Base-by-base conservation (phyloP, 1,140 invertebrate genomes). In the Drosophila equinoxialis region DNA sequence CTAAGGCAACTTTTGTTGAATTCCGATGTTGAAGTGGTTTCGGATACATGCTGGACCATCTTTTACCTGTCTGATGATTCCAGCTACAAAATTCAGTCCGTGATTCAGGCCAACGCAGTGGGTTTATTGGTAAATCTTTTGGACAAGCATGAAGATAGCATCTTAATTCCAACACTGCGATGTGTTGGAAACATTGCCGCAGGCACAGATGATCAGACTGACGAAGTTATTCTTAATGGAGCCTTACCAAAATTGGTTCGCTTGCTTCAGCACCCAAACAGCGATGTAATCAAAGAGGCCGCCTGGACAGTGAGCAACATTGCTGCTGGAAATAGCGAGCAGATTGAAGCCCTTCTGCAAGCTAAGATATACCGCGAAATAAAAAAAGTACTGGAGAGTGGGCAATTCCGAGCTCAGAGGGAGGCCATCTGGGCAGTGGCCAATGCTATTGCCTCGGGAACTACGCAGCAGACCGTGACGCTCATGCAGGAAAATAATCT, bases 231-330 rank as follows among this genome's bases (percentile, higher is more conserved):
- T 17, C 93, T 95, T 60, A 95, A 95, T 60, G 97, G 96, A 7
- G 97, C 95, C 64, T 93, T 99, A 6, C 93, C 94, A 5, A 93
- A 96, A 72, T 94, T 99, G 60, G 93, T 94, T 6, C 90, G 92
- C 11, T 93, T 99, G 8, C 93, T 99, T 13, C 93, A 94, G 45
- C 96, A 98, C 90, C 91, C 91, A 2, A 96, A 96, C 74, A 92
- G 94, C 33, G 95, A 95, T 57, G 95, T 96, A 65, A 94, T 96
- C 51, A 96, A 96, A 92, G 98, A 99, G 93, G 98, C 98, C 3
- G 98, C 99, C 0, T 99, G 99, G 99, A 99, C 99, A 67, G 94
- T 99, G 17, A 98, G 98, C 37, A 99, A 99, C 92, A 97, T 99
- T 10, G 98, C 98, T 48, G 99, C 99, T 42, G 98, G 99, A 39